Percentiles rank a stretch among this genome's conserved stretches.
phyloP scores from a whole-genome alignment of 2,888 invertebrate species.

The Iphiclides podalirius region DNA sequence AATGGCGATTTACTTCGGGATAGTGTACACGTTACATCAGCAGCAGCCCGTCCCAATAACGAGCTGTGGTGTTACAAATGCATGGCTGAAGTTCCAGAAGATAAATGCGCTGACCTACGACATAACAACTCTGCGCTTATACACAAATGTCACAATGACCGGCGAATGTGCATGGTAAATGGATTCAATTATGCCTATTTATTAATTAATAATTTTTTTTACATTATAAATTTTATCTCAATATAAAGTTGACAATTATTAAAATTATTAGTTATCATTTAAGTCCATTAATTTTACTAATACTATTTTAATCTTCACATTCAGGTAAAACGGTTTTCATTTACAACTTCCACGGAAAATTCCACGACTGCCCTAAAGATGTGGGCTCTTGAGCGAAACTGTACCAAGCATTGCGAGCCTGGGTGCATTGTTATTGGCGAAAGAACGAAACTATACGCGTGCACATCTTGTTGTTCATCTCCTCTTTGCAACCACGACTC shows the following conservation, averaged over 20 bases:
- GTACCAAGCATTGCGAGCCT: slow-evolving; percentile 90
- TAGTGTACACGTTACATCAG: slow-evolving; percentile 88
- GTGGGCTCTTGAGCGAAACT: slow-evolving; percentile 92
- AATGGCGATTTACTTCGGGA: slow-evolving; percentile 72
- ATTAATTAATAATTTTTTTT: too few species aligned
- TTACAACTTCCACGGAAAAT: slow-evolving; percentile 91
- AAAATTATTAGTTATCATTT: too few species aligned
- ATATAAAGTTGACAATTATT: too few species aligned
- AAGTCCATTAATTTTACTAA: too few species aligned
- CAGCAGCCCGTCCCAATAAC: slow-evolving; percentile 87
- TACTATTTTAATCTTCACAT: too few species aligned
- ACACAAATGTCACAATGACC: slow-evolving; percentile 88
- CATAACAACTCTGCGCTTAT: slow-evolving; percentile 81
- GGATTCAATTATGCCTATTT: neutral
- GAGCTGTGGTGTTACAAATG: slow-evolving; percentile 91
- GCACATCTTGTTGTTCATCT: slow-evolving; percentile 90
- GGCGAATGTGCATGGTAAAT: slow-evolving; percentile 88
- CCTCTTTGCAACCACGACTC: slow-evolving; percentile 90
- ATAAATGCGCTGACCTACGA: slow-evolving; percentile 84
- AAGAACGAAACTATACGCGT: slow-evolving; percentile 91
- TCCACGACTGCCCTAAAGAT: slow-evolving; percentile 84
- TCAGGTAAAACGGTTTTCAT: slow-evolving; percentile 90
- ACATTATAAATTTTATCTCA: too few species aligned
- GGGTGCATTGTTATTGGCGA: slow-evolving; percentile 95
- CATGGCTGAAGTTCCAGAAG: slow-evolving; percentile 87